Percentiles rank a stretch among this genome's conserved stretches.
Conservation (phyloP, 1,140 invertebrate genomes). For the Melanaphis sacchari region DNA sequence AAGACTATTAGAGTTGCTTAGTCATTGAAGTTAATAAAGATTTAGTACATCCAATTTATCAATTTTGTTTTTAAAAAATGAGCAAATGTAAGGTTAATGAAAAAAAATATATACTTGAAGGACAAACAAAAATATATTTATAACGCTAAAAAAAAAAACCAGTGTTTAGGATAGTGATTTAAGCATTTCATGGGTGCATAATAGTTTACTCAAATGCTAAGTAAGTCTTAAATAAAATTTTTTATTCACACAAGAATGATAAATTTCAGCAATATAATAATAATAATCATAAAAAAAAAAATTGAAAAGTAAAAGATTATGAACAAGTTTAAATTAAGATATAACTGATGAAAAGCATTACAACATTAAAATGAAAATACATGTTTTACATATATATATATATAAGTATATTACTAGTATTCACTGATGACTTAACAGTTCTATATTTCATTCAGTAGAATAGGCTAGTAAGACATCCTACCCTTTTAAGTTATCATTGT, state of each 20-base stretch:
- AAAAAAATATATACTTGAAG: not conserved
- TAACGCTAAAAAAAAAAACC: not conserved
- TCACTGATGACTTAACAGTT: conserved; percentile 35
- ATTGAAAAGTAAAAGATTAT: conserved; percentile 39
- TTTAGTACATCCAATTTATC: not conserved
- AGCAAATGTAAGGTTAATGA: not conserved
- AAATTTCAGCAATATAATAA: conserved; percentile 49
- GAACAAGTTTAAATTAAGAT: conserved; percentile 46
- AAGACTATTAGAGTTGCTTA: not conserved
- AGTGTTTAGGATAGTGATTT: conserved; percentile 15
- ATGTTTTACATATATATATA: conserved; percentile 19
- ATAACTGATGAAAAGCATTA: conserved; percentile 45
- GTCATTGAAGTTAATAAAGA: conserved; percentile 20
- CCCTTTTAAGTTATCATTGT: conserved; percentile 33
- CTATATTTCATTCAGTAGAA: conserved; percentile 53
- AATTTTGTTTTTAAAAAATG: not conserved
- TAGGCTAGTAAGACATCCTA: conserved; percentile 48
- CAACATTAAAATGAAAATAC: conserved; percentile 49
- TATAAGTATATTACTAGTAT: conserved; percentile 37
- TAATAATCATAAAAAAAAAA: conserved; percentile 40
- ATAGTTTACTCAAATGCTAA: conserved; percentile 1
- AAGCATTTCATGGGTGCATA: not conserved
- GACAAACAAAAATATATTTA: not conserved
- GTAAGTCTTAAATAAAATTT: conserved; percentile 38
- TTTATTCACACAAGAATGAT: conserved; percentile 48